Conservation (phyloP, 2,113 vertebrate species). For the Neodontobutis hainanensis region DNA sequence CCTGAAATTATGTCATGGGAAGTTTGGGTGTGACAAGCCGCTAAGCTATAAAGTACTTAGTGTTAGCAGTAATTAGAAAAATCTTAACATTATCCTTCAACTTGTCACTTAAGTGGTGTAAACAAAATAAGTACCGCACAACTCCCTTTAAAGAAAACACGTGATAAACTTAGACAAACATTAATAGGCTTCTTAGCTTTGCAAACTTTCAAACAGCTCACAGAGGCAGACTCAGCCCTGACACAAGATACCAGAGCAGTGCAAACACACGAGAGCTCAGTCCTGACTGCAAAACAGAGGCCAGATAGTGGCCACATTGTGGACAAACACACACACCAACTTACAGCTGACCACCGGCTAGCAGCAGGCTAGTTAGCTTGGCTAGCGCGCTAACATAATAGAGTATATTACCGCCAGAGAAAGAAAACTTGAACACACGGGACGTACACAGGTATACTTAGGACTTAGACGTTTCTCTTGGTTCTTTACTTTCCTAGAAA, state of each 20-base stretch:
- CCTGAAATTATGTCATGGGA: conserved; percentile 11
- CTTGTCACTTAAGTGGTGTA: neutral
- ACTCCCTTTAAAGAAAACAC: neutral
- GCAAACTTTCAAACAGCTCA: conserved; percentile 41
- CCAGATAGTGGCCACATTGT: conserved; percentile 32
- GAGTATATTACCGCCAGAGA: conserved; percentile 2
- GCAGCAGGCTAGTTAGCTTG: conserved; percentile 54
- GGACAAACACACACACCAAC: conserved; percentile 4
- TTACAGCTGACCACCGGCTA: conserved; percentile 18
- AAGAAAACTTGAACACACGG: neutral
- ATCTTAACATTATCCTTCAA: too few relatives aligned
- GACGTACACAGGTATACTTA: conserved; percentile 79
- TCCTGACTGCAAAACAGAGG: conserved; percentile 23
- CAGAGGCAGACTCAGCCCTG: neutral
- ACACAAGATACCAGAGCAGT: neutral
- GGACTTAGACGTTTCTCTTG: conserved; percentile 69
- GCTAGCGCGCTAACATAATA: conserved; percentile 38
- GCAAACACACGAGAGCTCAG: conserved; percentile 5
- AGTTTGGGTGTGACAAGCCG: neutral
- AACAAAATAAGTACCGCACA: neutral
- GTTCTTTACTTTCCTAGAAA: conserved; percentile 75
- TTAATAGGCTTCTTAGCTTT: neutral
- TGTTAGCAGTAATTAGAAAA: too few relatives aligned
- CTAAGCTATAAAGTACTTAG: too few relatives aligned
- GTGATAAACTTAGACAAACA: neutral